These are phyloP conservation scores for Orchestia grillus DNA, from an alignment of 1,140 invertebrate genomes.

Conservation along the genomic window DNA sequence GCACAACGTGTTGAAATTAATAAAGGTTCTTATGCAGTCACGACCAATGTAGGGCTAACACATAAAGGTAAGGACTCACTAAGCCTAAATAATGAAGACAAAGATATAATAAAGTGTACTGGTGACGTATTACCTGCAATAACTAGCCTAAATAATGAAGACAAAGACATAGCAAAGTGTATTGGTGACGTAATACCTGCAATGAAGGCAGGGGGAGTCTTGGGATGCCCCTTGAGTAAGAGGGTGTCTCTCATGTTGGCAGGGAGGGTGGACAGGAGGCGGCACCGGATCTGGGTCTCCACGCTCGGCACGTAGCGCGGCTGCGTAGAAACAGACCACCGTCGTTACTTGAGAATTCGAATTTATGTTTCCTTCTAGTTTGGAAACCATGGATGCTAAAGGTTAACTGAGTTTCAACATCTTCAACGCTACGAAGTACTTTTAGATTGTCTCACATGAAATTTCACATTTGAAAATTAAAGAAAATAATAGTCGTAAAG, in stretches of 20 bases:
- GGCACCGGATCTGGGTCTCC: conserved; percentile 68
- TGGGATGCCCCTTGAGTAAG: conserved; percentile 68
- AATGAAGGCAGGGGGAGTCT: conserved; percentile 68
- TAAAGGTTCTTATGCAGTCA: too few relatives aligned
- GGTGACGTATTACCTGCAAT: conserved; percentile 60
- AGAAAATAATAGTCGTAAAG: too few relatives aligned
- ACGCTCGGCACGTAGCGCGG: conserved; percentile 70
- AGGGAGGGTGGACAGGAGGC: conserved; percentile 68
- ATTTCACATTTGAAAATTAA: too few relatives aligned
- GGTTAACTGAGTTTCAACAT: too few relatives aligned
- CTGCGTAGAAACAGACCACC: conserved; percentile 59
- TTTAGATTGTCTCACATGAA: too few relatives aligned
- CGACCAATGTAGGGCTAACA: neutral
- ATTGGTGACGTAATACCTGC: conserved; percentile 58
- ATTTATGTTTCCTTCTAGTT: too few relatives aligned
- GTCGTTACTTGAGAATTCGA: too few relatives aligned
- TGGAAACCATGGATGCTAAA: too few relatives aligned
- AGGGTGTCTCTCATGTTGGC: conserved; percentile 68
- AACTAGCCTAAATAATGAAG: neutral
- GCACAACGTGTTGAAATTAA: too few relatives aligned
- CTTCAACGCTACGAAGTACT: too few relatives aligned
- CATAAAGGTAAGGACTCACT: neutral
- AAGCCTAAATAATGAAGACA: neutral
- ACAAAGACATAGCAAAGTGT: neutral
- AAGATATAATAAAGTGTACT: neutral